phyloP scores from a whole-genome alignment of 2,888 invertebrate genomes.

The Caenorhabditis becei region DNA sequence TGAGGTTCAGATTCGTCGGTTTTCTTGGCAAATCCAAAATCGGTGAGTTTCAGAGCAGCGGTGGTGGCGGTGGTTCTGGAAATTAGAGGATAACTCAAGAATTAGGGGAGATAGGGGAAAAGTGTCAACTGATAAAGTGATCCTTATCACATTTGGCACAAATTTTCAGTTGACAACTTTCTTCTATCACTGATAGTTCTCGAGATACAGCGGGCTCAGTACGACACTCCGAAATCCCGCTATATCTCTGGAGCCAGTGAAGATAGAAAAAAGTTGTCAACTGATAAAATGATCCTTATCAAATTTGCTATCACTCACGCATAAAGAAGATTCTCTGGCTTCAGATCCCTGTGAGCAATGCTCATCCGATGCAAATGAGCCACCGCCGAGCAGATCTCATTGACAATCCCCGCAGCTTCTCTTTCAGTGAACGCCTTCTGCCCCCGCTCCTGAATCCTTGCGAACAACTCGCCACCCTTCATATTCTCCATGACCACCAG shows the following conservation, averaged over 20 bases:
- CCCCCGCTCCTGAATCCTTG: constrained; percentile 94
- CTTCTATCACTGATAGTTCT: too few species aligned
- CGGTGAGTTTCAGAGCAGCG: constrained; percentile 94
- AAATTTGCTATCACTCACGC: constrained; percentile 84
- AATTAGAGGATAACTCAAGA: neutral
- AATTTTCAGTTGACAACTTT: too few species aligned
- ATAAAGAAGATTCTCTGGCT: constrained; percentile 94
- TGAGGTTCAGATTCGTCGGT: constrained; percentile 87
- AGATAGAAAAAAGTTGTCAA: neutral
- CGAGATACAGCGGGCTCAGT: too few species aligned
- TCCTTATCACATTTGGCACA: too few species aligned
- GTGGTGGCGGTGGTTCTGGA: constrained; percentile 83
- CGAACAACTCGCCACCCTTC: constrained; percentile 98
- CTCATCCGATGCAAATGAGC: constrained; percentile 93
- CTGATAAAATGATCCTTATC: too few species aligned
- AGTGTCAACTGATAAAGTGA: too few species aligned
- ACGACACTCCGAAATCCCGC: too few species aligned
- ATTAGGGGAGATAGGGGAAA: too few species aligned
- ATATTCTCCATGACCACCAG: constrained; percentile 99
- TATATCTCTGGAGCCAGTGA: too few species aligned
- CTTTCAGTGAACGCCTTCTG: constrained; percentile 97
- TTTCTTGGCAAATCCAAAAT: constrained; percentile 99
- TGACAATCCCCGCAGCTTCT: constrained; percentile 93
- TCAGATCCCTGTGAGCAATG: constrained; percentile 97
- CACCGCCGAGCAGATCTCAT: constrained; percentile 95